Conservation (phyloP, 2,113 vertebrate species). For the Trogon melanurus region DNA sequence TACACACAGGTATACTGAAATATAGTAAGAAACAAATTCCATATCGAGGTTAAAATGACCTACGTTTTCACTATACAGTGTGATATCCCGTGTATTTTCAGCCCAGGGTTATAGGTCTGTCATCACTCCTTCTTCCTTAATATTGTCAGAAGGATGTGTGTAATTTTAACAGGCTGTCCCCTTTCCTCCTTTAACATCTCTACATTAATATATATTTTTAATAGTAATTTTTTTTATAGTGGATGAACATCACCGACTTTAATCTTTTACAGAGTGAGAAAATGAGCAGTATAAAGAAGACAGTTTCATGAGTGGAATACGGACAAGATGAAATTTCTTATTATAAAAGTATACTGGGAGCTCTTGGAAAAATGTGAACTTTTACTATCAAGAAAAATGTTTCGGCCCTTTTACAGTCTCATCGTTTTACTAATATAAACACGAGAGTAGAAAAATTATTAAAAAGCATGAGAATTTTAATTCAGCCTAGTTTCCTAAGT, state of each 20-base stretch:
- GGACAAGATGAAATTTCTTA: neutral
- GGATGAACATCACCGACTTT: neutral
- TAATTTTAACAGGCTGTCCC: neutral
- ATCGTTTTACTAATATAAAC: neutral
- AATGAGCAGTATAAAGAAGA: slow-evolving; percentile 5
- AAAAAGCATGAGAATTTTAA: neutral
- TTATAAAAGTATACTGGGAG: neutral
- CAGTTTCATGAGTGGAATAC: neutral
- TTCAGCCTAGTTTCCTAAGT: neutral
- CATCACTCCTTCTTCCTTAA: neutral
- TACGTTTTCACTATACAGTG: neutral
- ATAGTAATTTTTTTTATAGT: neutral
- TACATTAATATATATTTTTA: neutral
- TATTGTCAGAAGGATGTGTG: neutral
- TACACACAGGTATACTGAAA: neutral
- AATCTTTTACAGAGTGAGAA: slow-evolving; percentile 4
- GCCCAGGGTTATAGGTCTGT: neutral
- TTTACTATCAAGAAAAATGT: neutral
- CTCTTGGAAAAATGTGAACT: neutral
- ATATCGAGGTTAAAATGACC: neutral
- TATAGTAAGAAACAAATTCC: neutral
- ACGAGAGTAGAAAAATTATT: neutral
- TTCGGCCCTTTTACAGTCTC: neutral
- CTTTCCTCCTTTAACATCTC: neutral
- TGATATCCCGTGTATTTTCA: neutral